phyloP scores from a whole-genome alignment of 2,888 invertebrate species.

The Alitta virens region DNA sequence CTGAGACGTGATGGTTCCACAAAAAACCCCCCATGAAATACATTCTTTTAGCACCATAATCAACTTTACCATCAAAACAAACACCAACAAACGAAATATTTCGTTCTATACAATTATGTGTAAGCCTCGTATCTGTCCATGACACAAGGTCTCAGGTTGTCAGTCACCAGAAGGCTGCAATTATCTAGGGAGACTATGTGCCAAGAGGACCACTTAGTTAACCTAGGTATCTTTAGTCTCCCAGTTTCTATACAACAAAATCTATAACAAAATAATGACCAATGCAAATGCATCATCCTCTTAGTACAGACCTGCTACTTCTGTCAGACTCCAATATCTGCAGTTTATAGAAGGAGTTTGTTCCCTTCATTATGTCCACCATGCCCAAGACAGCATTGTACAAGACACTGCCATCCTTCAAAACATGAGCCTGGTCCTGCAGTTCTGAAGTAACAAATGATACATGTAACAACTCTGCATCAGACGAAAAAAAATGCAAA shows the following conservation, averaged over 20 bases:
- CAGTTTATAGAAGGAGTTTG: constrained; percentile 92
- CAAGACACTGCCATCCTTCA: constrained; percentile 40
- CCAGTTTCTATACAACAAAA: no score
- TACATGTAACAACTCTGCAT: neutral
- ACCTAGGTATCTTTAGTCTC: neutral
- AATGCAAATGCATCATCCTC: no score
- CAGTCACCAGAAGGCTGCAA: constrained; percentile 51
- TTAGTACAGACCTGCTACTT: constrained; percentile 61
- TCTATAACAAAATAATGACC: no score
- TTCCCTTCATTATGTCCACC: constrained; percentile 81
- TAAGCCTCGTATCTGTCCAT: constrained; percentile 54
- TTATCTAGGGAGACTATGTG: constrained; percentile 41
- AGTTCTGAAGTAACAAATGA: constrained; percentile 57
- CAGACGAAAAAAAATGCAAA: no score
- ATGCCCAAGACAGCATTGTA: constrained; percentile 77
- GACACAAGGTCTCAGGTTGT: constrained; percentile 31
- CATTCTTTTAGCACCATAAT: no score
- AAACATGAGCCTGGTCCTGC: constrained; percentile 77
- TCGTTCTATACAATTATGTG: no score
- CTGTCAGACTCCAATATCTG: constrained; percentile 81
- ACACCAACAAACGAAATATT: no score
- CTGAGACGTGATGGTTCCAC: no score
- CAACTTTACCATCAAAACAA: no score
- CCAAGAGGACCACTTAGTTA: constrained; percentile 9
- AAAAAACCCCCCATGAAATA: no score